Percentiles rank a stretch among this genome's conserved stretches.
Conservation (phyloP, 2,888 invertebrate genomes). For the Synanthedon tipuliformis region DNA sequence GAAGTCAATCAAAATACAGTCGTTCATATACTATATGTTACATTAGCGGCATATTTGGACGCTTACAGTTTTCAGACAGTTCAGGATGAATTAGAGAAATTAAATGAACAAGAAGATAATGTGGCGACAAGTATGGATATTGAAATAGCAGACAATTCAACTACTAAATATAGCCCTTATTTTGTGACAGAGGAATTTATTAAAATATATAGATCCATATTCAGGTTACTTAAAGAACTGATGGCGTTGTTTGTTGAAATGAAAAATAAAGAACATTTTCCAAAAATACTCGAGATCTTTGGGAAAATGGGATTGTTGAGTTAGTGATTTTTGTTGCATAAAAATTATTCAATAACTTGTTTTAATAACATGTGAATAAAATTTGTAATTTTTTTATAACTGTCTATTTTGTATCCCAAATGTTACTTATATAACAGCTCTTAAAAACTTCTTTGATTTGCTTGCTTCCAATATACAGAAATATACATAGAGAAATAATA, state of each 20-base stretch:
- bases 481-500: no score
- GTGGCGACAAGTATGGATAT: conserved; percentile 5
- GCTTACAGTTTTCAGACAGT: conserved; percentile 37
- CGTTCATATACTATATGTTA: conserved; percentile 33
- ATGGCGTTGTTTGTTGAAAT: conserved; percentile 20
- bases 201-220: conserved; percentile 40
- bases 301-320: conserved; percentile 25
- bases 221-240: conserved; percentile 30
- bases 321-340: background rate
- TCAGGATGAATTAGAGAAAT: conserved; percentile 31
- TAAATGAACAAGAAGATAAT: conserved; percentile 26
- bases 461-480: no score
- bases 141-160: conserved; percentile 10
- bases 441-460: no score
- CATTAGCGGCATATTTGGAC: conserved; percentile 46
- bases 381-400: no score
- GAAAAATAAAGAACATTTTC: conserved; percentile 20
- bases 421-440: no score
- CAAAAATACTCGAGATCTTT: conserved; percentile 31
- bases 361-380: background rate
- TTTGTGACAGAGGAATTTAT: conserved; percentile 36
- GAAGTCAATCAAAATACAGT: conserved; percentile 22
- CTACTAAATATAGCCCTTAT: conserved; percentile 16
- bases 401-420: no score
- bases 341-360: background rate